phyloP scores from a whole-genome alignment of 2,797 vertebrate species.

The Onychomys arenicola region DNA sequence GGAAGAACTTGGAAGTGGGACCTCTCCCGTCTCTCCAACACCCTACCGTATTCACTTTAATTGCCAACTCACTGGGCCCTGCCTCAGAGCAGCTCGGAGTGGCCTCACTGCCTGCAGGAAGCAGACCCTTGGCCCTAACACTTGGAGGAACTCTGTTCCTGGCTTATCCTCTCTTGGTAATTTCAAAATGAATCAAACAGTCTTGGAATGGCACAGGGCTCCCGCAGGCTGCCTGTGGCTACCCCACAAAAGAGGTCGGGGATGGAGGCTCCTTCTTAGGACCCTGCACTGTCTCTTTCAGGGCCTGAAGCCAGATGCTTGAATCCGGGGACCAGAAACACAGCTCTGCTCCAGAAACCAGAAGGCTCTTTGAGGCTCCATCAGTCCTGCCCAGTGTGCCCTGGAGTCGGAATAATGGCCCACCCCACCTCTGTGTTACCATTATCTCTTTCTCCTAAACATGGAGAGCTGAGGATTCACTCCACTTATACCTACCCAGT shows the following conservation, averaged over 20 bases:
- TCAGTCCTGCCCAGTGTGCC: neutral
- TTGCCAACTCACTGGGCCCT: neutral
- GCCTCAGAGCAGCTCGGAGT: neutral
- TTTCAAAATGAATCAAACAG: slow-evolving; percentile 58
- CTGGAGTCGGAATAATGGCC: neutral
- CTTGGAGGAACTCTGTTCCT: neutral
- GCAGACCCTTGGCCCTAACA: neutral
- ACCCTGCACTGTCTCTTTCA: neutral
- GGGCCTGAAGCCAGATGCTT: neutral
- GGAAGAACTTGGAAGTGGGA: neutral
- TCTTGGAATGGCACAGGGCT: neutral
- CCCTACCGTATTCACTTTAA: neutral
- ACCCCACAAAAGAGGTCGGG: neutral
- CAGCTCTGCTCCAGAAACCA: neutral
- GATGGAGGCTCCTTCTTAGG: neutral
- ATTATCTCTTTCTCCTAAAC: neutral
- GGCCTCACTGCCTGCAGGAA: neutral
- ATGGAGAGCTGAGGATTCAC: neutral
- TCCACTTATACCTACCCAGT: neutral
- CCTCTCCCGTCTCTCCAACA: neutral
- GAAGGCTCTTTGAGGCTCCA: neutral
- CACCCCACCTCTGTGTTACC: neutral
- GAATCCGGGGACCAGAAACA: neutral
- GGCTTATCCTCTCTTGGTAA: neutral
- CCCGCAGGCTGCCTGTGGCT: slow-evolving; percentile 50